Evolutionary conservation across 2,888 invertebrate species (phyloP).

Genomic region (Clanis bilineata): DNA sequence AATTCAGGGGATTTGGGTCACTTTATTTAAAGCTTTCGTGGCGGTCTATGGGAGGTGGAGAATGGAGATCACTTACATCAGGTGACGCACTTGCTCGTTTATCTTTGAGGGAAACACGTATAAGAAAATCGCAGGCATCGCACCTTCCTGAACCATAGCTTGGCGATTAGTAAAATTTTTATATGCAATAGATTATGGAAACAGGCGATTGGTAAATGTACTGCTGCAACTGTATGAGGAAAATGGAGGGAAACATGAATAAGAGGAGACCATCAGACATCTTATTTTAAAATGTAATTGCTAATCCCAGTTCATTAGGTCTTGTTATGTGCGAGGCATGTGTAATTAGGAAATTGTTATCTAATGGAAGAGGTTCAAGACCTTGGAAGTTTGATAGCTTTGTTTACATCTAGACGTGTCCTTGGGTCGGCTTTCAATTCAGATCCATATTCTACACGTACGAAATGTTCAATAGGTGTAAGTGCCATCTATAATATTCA

Average conservation of each 20-base stretch:
- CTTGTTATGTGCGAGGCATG: background rate
- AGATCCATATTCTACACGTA: background rate
- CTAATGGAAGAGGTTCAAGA: background rate
- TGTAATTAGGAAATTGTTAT: constrained; percentile 11
- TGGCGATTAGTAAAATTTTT: too few relatives aligned
- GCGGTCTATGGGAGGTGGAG: too few relatives aligned
- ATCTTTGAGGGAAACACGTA: too few relatives aligned
- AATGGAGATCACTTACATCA: too few relatives aligned
- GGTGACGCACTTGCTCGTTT: too few relatives aligned
- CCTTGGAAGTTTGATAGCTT: constrained; percentile 6
- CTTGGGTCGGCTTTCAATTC: background rate
- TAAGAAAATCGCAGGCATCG: too few relatives aligned
- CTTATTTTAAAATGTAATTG: background rate
- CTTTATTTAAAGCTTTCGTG: too few relatives aligned
- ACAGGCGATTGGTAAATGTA: too few relatives aligned
- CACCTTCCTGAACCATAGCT: too few relatives aligned
- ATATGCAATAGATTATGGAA: too few relatives aligned
- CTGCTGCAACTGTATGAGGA: too few relatives aligned
- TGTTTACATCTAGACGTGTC: background rate
- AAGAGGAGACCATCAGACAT: background rate
- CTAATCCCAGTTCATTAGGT: background rate
- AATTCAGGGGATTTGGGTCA: too few relatives aligned
- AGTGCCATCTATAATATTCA: background rate
- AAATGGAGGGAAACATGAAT: background rate
- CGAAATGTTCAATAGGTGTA: background rate